These are phyloP conservation scores for Enteromius anoplus DNA, from an alignment of 2,797 vertebrate genomes.

Conservation along the genomic window DNA sequence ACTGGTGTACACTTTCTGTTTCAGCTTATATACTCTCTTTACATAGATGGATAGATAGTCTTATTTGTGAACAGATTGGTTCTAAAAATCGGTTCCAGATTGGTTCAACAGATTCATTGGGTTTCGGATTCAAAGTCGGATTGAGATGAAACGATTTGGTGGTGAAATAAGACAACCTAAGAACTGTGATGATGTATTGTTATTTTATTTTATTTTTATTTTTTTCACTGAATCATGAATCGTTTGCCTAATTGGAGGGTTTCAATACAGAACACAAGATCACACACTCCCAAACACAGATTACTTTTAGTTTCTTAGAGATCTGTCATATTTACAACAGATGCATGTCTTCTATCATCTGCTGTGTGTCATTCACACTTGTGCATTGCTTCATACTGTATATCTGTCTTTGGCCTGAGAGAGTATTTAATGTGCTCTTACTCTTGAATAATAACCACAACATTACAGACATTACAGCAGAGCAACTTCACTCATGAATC, in stretches of 20 bases:
- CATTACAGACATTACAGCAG: neutral
- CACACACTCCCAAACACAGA: slow-evolving; percentile 21
- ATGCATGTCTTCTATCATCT: slow-evolving; percentile 66
- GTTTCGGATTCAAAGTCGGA: too few species aligned
- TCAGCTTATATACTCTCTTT: neutral
- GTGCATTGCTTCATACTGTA: slow-evolving; percentile 55
- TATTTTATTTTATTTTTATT: neutral
- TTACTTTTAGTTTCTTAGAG: slow-evolving; percentile 67
- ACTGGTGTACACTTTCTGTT: neutral
- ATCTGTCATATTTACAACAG: slow-evolving; percentile 66
- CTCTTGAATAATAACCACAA: slow-evolving; percentile 8
- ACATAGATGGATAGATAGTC: neutral
- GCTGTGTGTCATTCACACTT: slow-evolving; percentile 60
- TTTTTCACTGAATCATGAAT: neutral
- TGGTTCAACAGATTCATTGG: too few species aligned
- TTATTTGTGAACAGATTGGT: too few species aligned
- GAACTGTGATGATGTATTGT: neutral
- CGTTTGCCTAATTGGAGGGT: neutral
- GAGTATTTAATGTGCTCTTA: slow-evolving; percentile 47
- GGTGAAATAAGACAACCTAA: too few species aligned
- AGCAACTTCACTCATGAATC: neutral
- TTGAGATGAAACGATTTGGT: too few species aligned
- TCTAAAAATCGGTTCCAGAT: too few species aligned
- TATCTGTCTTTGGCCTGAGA: slow-evolving; percentile 62
- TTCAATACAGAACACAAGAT: slow-evolving; percentile 23